These are phyloP conservation scores for Oncorhynchus tshawytscha DNA, from an alignment of 2,113 vertebrate genomes.

Conservation along the genomic window DNA sequence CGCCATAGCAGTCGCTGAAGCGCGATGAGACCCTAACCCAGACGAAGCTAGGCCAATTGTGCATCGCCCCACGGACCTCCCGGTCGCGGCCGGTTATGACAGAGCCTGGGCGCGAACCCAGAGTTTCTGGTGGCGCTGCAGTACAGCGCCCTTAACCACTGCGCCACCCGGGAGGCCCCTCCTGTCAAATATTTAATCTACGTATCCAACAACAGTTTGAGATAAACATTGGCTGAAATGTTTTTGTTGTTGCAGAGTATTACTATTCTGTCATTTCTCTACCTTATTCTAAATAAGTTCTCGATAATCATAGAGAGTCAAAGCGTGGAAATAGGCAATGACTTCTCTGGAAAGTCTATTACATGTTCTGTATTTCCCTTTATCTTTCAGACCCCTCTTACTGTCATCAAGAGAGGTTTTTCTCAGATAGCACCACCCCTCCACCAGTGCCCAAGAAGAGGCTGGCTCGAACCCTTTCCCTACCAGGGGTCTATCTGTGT, in stretches of 20 bases:
- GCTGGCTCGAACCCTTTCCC: constrained; percentile 67
- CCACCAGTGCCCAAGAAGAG: constrained; percentile 79
- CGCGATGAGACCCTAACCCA: no score
- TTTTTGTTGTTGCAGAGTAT: not conserved
- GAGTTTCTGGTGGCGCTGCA: no score
- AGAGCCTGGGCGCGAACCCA: no score
- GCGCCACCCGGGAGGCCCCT: no score
- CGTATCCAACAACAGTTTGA: not conserved
- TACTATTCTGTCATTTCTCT: not conserved
- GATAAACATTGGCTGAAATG: no score
- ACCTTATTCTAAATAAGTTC: not conserved
- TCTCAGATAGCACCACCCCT: constrained; percentile 61
- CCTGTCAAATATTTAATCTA: not conserved
- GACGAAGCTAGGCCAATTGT: no score
- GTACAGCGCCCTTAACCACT: no score
- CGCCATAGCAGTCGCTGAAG: no score
- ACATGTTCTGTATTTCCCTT: not conserved
- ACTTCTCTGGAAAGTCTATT: not conserved
- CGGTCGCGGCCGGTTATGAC: no score
- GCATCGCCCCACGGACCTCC: no score
- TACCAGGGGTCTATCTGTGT: constrained; percentile 36
- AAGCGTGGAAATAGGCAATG: not conserved
- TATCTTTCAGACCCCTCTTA: constrained; percentile 39
- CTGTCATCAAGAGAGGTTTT: constrained; percentile 56
- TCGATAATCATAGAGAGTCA: not conserved